A percentile compares a stretch with the other conserved stretches of the same genome.
phyloP scores from a whole-genome alignment of 2,888 invertebrate genomes.

The Tridacna gigas region DNA sequence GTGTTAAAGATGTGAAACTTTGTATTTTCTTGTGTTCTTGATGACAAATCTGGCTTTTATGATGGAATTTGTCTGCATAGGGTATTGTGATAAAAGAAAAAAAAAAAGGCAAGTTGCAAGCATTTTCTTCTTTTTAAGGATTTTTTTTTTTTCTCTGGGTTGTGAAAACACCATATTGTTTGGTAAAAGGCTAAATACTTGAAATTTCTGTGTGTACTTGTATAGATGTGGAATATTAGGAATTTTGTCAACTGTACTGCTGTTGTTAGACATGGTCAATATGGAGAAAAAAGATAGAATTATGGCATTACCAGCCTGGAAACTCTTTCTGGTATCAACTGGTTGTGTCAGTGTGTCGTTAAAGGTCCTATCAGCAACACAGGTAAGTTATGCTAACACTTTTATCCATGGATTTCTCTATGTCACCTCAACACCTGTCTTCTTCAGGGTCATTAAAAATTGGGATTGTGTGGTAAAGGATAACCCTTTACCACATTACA shows the following conservation, averaged over 20 bases:
- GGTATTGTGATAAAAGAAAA: too few species aligned
- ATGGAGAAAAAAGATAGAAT: slow-evolving; percentile 53
- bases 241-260: slow-evolving; percentile 53
- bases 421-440: too few species aligned
- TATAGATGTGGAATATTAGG: slow-evolving; percentile 63
- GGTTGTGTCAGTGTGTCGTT: slow-evolving; percentile 67
- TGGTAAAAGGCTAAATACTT: not conserved
- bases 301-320: slow-evolving; percentile 72
- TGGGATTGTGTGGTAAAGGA: too few species aligned
- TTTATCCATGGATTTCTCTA: too few species aligned
- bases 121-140: too few species aligned
- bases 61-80: too few species aligned
- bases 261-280: slow-evolving; percentile 62
- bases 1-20: too few species aligned
- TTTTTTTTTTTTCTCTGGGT: not conserved
- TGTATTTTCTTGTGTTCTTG: too few species aligned
- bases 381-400: slow-evolving; percentile 53
- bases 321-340: slow-evolving; percentile 64
- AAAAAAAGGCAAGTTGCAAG: too few species aligned
- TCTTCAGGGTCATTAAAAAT: too few species aligned
- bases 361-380: slow-evolving; percentile 70
- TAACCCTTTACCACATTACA: too few species aligned
- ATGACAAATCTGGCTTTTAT: too few species aligned
- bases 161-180: not conserved
- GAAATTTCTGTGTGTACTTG: not conserved